Conservation (phyloP, 2,113 vertebrate genomes). For the Ariopsis seemanni region DNA sequence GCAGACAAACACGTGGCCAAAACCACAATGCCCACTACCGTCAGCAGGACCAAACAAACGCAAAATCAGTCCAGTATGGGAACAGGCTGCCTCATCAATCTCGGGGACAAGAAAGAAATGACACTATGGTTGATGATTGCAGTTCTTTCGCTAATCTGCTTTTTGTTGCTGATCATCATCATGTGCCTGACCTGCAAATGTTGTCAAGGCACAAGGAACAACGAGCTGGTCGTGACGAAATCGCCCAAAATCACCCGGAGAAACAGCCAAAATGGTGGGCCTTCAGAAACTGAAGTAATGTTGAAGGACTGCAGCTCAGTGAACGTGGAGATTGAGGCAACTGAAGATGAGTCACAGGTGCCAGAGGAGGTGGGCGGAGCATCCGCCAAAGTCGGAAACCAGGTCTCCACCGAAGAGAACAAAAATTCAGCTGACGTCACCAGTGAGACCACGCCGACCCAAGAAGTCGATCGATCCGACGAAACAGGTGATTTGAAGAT, state of each 20-base stretch:
- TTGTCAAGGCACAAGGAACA: background rate
- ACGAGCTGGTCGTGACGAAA: background rate
- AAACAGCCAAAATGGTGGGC: background rate
- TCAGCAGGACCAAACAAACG: no score
- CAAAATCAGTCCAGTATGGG: background rate
- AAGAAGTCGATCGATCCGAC: background rate
- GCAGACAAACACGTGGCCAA: no score
- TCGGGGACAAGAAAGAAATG: background rate
- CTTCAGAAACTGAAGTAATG: constrained; percentile 29
- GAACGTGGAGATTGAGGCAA: constrained; percentile 3
- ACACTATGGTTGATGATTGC: background rate
- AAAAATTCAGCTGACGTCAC: background rate
- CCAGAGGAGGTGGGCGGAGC: background rate
- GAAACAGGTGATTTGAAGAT: background rate
- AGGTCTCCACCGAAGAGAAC: background rate
- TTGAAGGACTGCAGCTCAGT: constrained; percentile 12
- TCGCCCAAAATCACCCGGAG: background rate
- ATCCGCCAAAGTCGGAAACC: background rate
- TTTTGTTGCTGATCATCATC: constrained; percentile 14
- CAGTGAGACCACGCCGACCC: background rate
- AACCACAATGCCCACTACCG: background rate
- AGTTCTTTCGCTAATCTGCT: background rate
- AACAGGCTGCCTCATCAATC: background rate
- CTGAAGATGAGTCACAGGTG: background rate
- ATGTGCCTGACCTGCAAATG: background rate